A percentile compares a stretch with the other conserved stretches of the same genome.
These are phyloP conservation scores for Meles meles DNA, from an alignment of 2,113 vertebrate species.

Conservation along the genomic window DNA sequence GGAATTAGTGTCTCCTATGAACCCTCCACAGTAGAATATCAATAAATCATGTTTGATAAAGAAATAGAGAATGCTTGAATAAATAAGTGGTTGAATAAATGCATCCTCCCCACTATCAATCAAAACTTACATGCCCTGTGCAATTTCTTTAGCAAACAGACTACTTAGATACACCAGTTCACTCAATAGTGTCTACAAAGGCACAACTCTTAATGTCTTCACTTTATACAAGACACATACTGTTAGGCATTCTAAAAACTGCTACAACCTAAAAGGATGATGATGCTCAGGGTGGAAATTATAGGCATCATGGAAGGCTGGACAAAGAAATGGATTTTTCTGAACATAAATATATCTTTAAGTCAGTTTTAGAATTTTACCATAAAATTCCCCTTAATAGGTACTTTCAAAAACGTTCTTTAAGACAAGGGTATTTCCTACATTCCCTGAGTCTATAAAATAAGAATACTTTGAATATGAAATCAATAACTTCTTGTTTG, in stretches of 20 bases:
- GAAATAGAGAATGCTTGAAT: background rate
- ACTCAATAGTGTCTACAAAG: background rate
- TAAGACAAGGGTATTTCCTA: background rate
- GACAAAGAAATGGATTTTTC: conserved; percentile 42
- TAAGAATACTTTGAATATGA: conserved; percentile 7
- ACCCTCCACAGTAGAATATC: background rate
- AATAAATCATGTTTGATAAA: background rate
- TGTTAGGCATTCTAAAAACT: background rate
- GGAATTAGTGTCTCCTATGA: background rate
- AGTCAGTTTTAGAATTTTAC: conserved; percentile 54
- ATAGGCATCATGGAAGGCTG: conserved; percentile 10
- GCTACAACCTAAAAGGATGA: background rate
- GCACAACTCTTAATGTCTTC: background rate
- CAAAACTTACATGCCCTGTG: background rate
- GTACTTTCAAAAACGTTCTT: conserved; percentile 41
- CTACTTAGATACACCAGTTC: background rate
- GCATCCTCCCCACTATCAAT: background rate
- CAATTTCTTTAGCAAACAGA: background rate
- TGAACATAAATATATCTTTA: conserved; percentile 44
- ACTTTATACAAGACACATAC: background rate
- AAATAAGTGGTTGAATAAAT: background rate
- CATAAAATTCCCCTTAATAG: conserved; percentile 33
- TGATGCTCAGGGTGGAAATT: conserved; percentile 17
- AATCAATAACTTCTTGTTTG: conserved; percentile 24
- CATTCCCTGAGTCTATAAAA: background rate